A percentile compares a stretch with the other conserved stretches of the same genome.
Conservation (phyloP, 2,888 invertebrate species). For the Adineta ricciae region DNA sequence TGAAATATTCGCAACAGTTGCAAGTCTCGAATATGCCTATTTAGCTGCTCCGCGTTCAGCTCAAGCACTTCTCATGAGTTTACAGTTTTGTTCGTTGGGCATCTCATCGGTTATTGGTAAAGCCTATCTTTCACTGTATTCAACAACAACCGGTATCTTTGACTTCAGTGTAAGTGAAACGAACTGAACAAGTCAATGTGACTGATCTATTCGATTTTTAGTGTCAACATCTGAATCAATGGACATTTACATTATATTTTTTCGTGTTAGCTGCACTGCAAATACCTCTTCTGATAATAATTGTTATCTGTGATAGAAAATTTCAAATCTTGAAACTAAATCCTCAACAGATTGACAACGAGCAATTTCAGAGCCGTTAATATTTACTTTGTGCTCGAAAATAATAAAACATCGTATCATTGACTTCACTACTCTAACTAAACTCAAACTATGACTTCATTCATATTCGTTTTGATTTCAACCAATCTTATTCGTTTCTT, state of each 20-base stretch:
- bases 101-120: constrained; percentile 51
- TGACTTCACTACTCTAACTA: too few relatives aligned
- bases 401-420: too few relatives aligned
- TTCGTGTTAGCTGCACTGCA: background rate
- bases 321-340: background rate
- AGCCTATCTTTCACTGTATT: background rate
- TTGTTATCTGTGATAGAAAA: background rate
- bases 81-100: constrained; percentile 52
- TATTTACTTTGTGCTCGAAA: too few relatives aligned
- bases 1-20: constrained; percentile 53
- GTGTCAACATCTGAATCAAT: background rate
- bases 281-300: background rate
- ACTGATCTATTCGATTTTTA: background rate
- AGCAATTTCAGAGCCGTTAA: background rate
- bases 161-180: background rate
- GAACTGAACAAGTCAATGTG: background rate
- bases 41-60: constrained; percentile 51
- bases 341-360: background rate
- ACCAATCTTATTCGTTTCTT: too few relatives aligned
- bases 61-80: constrained; percentile 53
- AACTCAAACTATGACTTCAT: too few relatives aligned
- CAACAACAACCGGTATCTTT: background rate
- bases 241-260: background rate
- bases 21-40: constrained; percentile 54
- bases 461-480: too few relatives aligned